Conservation (phyloP, 2,888 invertebrate species). For the Stenoptilia bipunctidactyla region DNA sequence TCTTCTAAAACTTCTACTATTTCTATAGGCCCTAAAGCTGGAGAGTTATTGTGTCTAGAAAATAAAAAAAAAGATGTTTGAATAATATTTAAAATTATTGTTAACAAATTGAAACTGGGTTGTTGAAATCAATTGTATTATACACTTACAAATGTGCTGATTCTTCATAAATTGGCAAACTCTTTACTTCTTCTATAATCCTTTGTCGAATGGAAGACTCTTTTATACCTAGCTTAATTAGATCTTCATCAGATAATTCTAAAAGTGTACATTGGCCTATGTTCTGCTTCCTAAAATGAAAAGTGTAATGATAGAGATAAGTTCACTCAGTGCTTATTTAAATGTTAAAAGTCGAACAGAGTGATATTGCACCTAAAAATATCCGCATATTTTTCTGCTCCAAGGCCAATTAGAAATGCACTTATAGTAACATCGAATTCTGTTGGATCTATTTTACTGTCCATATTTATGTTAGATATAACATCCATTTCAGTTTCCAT, state of each 20-base stretch:
- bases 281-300: constrained; percentile 37
- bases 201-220: constrained; percentile 37
- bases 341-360: background rate
- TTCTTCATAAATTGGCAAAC: constrained; percentile 48
- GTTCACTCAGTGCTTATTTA: background rate
- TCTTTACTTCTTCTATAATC: constrained; percentile 43
- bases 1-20: constrained; percentile 48
- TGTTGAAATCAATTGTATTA: no score
- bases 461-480: constrained; percentile 15
- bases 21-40: constrained; percentile 35
- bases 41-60: constrained; percentile 18
- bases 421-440: constrained; percentile 49
- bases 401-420: constrained; percentile 43
- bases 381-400: constrained; percentile 52
- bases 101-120: no score
- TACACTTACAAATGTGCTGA: constrained; percentile 20
- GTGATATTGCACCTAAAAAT: constrained; percentile 39
- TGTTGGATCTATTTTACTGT: constrained; percentile 37
- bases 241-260: constrained; percentile 53
- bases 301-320: background rate
- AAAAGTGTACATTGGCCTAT: constrained; percentile 53
- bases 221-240: constrained; percentile 48
- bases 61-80: constrained; percentile 1
- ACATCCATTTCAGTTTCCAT: constrained; percentile 15
- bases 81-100: background rate